Evolutionary conservation across 2,888 invertebrate genomes (phyloP), one percentile per base, ranked within the genome.

Genomic region (Liopterus haemorrhoidalis): DNA sequence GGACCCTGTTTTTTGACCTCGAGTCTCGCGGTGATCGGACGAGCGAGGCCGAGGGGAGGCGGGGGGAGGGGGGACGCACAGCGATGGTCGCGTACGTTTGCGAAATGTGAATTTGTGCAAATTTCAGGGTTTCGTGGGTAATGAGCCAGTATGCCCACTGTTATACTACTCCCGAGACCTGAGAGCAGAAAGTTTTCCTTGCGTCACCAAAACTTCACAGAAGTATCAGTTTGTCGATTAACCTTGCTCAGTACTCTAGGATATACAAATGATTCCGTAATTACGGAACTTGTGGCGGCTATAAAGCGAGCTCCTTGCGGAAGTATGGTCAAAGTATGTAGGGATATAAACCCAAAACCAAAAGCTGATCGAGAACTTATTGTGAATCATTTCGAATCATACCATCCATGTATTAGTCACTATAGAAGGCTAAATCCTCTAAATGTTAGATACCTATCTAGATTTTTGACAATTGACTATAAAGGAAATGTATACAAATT

Each of bases 201-300:
- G n/a, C n/a, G n/a, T n/a, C n/a, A n/a, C n/a, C n/a, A n/a, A n/a
- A n/a, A n/a, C n/a, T n/a, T n/a, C n/a, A n/a, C n/a, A n/a, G n/a
- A n/a, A n/a, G 8, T 6, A 8, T 24, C 24, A 24, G 43, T 47
- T 8, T 49, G 51, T 31, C 11, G 41, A 4, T 9, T 22, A 24
- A 21, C 25, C 6, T 40, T 51, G 37, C 19, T 47, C 16, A 43
- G 25, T 18, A 51, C 43, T 11, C 36, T 51, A 12, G 44, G 49
- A 19, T 51, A 49, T 41, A 49, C 20, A 16, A 44, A 41, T 21
- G 44, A 49, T 24, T 46, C 51, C 18, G 51, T 51, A 4, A 44
- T 51, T n/a, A 51, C 51, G 9, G 46, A 48, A 42, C 33, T 50
- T 24, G 27, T 33, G 11, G 12, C 1, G n/a, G 41, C 36, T 18